Evolutionary conservation across 2,888 invertebrate species (phyloP).

Genomic region (Macrosiphum euphorbiae): DNA sequence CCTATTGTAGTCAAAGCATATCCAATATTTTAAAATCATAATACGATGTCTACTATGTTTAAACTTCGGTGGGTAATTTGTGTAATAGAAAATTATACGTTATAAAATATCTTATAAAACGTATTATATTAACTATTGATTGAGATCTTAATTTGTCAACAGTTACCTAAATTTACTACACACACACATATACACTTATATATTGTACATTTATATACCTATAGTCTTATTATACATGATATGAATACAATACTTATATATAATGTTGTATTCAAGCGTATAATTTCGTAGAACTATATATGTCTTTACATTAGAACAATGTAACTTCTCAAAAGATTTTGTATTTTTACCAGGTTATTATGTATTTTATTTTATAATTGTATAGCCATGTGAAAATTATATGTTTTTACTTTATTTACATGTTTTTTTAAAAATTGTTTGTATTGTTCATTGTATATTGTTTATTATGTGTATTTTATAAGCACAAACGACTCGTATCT

Average conservation of each 20-base stretch:
- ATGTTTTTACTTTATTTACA: not conserved
- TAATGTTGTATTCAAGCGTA: not conserved
- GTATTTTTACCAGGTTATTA: not conserved
- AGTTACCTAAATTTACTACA: not conserved
- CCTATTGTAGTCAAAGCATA: not conserved
- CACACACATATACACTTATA: not conserved
- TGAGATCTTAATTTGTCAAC: not conserved
- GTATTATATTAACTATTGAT: not conserved
- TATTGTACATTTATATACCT: not conserved
- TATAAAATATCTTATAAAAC: not conserved
- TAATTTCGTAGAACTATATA: not conserved
- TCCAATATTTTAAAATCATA: not conserved
- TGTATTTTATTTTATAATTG: not conserved
- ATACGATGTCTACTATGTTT: not conserved
- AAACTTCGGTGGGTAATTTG: not conserved
- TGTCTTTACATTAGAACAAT: not conserved
- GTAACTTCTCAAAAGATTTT: not conserved
- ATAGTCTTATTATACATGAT: not conserved
- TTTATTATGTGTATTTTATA: not conserved
- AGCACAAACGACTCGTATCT: not conserved
- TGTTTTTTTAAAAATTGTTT: not conserved
- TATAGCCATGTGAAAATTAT: not conserved
- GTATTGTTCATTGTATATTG: not conserved
- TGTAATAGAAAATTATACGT: not conserved
- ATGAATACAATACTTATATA: not conserved